Evolutionary conservation across 2,113 vertebrate species (phyloP), one percentile per base, ranked within the genome.

Genomic region (Actenoides hombroni): DNA sequence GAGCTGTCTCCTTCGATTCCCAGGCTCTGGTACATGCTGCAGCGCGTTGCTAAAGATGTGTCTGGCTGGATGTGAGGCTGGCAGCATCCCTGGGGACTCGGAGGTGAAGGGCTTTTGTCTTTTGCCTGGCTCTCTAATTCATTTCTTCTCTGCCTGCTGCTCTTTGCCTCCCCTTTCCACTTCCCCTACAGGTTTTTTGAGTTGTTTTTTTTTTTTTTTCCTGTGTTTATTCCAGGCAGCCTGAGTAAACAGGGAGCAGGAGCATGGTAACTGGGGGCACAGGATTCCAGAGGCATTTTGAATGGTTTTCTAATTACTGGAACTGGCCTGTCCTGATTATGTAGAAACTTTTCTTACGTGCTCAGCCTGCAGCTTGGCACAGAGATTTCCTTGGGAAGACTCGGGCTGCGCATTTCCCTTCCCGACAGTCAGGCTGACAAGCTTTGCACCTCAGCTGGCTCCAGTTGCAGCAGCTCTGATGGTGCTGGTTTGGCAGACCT

Each of bases 1-100:
- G 91, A 94, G 78, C 95, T 89, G 96, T 94, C 95, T 87, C 69
- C 80, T 92, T 93, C 84, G 67, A 75, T 94, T 95, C 83, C 80
- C 91, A 83, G 81, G 19, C 0, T n/a, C 95, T 82, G 92, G 85
- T 46, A 2, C 2, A 13, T 69, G 79, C 90, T 71, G 92, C 5
- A 29, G 91, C 0, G 1, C 2, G 0, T 63, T 81, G 88, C 92
- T 96, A 1, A 69, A 37, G 95, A 79, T 67, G 90, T 40, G 80
- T 25, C 59, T 94, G 68, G 40, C 77, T 92, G 95, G 77, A 75
- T 84, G 92, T 0, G 1, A 35, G 77, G 79, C 92, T 83, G 75
- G 84, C 73, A 1, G 4, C 48, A 70, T 67, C 84, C 63, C 54
- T 13, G 16, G 4, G 83, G 76, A 23, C 76, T 64, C 2, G 4